A percentile compares a stretch with the other conserved stretches of the same genome.
phyloP scores from a whole-genome alignment of 2,888 invertebrate species.

The Proisotoma minuta region DNA sequence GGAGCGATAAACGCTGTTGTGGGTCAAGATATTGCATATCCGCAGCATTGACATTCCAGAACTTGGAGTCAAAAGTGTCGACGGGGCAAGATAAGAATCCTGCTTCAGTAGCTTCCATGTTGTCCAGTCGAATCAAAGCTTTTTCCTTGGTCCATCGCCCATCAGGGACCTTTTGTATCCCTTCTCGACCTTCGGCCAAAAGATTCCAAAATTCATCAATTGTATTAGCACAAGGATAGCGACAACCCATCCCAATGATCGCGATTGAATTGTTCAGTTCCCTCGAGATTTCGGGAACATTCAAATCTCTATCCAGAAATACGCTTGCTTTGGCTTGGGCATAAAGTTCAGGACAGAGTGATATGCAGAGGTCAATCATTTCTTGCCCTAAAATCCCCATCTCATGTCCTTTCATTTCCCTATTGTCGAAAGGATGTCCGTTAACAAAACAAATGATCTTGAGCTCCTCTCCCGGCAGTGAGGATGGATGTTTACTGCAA shows the following conservation, averaged over 20 bases:
- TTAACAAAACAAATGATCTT: not conserved
- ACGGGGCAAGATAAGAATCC: slow-evolving; percentile 16
- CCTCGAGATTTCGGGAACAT: too few species aligned
- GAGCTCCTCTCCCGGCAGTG: not conserved
- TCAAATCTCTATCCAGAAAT: too few species aligned
- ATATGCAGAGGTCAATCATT: not conserved
- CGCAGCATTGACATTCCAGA: slow-evolving; percentile 22
- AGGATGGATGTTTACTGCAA: not conserved
- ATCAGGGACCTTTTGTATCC: slow-evolving; percentile 11
- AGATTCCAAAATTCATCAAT: slow-evolving; percentile 29
- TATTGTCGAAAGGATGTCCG: not conserved
- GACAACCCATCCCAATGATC: too few species aligned
- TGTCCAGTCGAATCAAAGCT: not conserved
- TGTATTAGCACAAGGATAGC: slow-evolving; percentile 25
- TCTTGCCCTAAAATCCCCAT: not conserved
- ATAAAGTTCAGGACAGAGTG: not conserved
- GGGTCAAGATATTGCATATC: slow-evolving; percentile 15
- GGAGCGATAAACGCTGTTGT: slow-evolving; percentile 1
- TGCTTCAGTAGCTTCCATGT: slow-evolving; percentile 14
- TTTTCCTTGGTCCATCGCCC: slow-evolving; percentile 19
- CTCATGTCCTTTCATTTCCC: not conserved
- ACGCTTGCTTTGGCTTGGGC: not conserved
- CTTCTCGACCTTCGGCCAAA: slow-evolving; percentile 19
- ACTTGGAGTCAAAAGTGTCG: slow-evolving; percentile 21
- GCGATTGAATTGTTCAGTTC: not conserved